These are phyloP conservation scores for Zoanthus solanderi DNA, from an alignment of 92 coral and sea anemone species.

Conservation along the genomic window DNA sequence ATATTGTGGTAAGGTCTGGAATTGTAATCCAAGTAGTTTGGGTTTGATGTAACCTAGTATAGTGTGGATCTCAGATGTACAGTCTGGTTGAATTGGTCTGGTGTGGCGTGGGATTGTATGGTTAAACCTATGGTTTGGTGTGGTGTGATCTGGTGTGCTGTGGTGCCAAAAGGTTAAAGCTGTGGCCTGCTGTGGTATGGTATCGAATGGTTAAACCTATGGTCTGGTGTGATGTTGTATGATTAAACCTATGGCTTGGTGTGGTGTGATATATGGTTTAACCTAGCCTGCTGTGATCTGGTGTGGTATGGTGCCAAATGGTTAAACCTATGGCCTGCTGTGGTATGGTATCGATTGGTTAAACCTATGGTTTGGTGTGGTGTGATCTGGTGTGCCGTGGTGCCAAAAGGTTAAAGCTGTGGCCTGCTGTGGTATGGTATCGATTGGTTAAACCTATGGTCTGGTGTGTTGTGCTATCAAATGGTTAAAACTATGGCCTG, in stretches of 20 bases:
- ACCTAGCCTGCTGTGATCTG: not conserved
- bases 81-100: not conserved
- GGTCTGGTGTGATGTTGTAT: not conserved
- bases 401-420: not conserved
- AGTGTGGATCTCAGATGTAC: not conserved
- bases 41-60: not conserved
- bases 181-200: not conserved
- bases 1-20: no score
- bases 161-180: not conserved
- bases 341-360: not conserved
- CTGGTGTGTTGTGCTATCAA: not conserved
- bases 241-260: not conserved
- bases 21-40: no score
- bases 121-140: not conserved
- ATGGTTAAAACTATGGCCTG: not conserved
- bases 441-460: not conserved
- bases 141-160: not conserved
- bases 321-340: not conserved
- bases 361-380: not conserved
- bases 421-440: not conserved
- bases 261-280: no score
- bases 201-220: not conserved
- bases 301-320: not conserved
- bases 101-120: not conserved
- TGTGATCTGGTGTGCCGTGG: not conserved